These are phyloP conservation scores for Nycticorax nycticorax DNA, from an alignment of 2,113 vertebrate species.

Conservation along the genomic window DNA sequence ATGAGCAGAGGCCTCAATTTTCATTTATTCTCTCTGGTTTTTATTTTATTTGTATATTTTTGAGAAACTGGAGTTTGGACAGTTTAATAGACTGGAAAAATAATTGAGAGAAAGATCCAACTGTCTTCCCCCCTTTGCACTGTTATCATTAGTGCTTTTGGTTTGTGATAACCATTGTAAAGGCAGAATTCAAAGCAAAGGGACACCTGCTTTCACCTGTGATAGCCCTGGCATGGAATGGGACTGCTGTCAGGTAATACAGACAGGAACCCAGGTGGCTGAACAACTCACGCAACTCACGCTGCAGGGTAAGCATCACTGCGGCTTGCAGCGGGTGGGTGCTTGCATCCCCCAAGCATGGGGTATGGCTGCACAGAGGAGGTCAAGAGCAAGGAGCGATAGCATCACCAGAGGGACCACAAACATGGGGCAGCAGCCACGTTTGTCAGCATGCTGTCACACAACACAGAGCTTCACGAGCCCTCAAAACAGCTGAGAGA, in stretches of 20 bases:
- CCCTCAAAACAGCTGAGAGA: neutral
- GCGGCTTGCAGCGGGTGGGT: neutral
- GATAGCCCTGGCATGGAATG: neutral
- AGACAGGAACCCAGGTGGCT: neutral
- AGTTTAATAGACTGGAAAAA: conserved; percentile 68
- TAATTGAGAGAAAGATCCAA: conserved; percentile 55
- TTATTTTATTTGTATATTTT: conserved; percentile 16
- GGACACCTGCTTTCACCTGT: neutral
- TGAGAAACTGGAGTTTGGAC: conserved; percentile 5
- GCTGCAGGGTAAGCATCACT: neutral
- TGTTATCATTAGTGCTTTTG: neutral
- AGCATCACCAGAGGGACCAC: neutral
- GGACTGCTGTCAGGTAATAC: neutral
- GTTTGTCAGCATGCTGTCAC: neutral
- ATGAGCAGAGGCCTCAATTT: neutral
- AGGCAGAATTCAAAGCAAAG: neutral
- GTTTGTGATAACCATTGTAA: neutral
- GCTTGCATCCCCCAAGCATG: neutral
- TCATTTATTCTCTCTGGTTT: neutral
- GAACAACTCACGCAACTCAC: neutral
- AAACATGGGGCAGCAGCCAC: neutral
- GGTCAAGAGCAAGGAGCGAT: neutral
- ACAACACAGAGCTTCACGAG: neutral
- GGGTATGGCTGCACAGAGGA: neutral
- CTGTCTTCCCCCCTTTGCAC: neutral